Base-by-base conservation (phyloP, 1,140 invertebrate genomes). In the Eriocheir sinensis region DNA sequence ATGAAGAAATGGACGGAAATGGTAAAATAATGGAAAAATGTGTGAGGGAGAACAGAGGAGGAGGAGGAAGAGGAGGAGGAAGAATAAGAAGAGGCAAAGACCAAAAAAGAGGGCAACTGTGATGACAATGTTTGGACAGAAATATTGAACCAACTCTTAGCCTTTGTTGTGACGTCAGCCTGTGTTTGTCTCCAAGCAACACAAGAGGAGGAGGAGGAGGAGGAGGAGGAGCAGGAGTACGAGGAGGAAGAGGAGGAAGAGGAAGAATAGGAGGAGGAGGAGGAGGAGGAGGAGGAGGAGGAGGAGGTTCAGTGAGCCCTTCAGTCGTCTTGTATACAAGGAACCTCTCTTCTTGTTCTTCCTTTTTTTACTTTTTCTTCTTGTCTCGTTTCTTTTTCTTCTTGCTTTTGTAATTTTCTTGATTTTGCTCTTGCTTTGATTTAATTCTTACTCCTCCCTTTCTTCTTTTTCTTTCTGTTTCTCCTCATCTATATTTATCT, bases 201-300 rank as follows among this genome's bases (percentile, higher is more conserved):
- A 53, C 48, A 72, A n/a, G 60, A 72, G 60, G 60, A 72, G 60
- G 60, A 72, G 60, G 60, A 72, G 60, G 60, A 72, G 60, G 60
- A 72, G 60, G 60, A 72, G 60, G 60, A n/a, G 12, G 21, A 72
- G 60, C 21, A 17, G 12, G 21, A 53, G 48, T 9, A 21, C 21
- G 48, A 53, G 48, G 48, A 53, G 12, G 21, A 53, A 9, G 21
- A 53, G 12, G 48, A 53, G 48, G 48, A 53, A 21, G 12, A 72
- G 60, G 60, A 72, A n/a, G 60, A 72, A n/a, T 21, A 72, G 60
- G 60, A 72, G 60, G 60, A n/a, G 12, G 21, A 72, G 60, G 60
- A 17, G 12, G 21, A 53, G 48, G 48, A 21, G 12, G 48, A 53
- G 48, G 48, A 53, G 12, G 21, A 53, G 12, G 21, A 53, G 12